A percentile compares a stretch with the other conserved stretches of the same genome.
phyloP scores from a whole-genome alignment of 2,113 vertebrate species.

The Circaetus gallicus region DNA sequence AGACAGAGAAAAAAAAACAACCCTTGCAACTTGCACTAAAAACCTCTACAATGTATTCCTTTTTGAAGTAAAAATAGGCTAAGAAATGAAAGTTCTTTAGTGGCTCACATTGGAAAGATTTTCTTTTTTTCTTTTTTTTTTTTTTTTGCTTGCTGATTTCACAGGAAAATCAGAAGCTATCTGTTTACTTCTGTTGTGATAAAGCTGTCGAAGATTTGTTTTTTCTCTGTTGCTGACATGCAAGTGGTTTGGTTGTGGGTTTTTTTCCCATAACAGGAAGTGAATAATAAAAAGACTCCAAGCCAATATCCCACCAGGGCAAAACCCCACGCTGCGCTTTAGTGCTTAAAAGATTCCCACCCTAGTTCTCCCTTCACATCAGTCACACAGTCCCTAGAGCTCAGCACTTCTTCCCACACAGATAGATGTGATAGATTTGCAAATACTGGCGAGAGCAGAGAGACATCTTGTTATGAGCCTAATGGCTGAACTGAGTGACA shows the following conservation, averaged over 20 bases:
- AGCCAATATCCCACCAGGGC: not conserved
- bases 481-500: not conserved
- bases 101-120: not conserved
- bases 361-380: not conserved
- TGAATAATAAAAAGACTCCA: not conserved
- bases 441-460: constrained; percentile 1
- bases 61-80: constrained; percentile 36
- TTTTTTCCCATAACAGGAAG: not conserved
- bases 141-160: not conserved
- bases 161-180: not conserved
- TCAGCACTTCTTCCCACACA: not conserved
- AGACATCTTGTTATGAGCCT: constrained; percentile 6
- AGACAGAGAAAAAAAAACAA: not conserved
- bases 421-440: constrained; percentile 18
- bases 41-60: not conserved
- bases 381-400: not conserved
- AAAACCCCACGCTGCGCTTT: not conserved
- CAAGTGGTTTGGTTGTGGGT: not conserved
- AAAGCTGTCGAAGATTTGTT: not conserved
- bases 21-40: not conserved
- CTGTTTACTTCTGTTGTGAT: constrained; percentile 16
- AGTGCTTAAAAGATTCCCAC: constrained; percentile 11
- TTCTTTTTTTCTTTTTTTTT: not conserved
- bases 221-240: not conserved
- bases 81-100: not conserved